These are phyloP conservation scores for Lytechinus variegatus DNA, from an alignment of 35 echinoderm and acorn worm genomes.

Conservation along the genomic window DNA sequence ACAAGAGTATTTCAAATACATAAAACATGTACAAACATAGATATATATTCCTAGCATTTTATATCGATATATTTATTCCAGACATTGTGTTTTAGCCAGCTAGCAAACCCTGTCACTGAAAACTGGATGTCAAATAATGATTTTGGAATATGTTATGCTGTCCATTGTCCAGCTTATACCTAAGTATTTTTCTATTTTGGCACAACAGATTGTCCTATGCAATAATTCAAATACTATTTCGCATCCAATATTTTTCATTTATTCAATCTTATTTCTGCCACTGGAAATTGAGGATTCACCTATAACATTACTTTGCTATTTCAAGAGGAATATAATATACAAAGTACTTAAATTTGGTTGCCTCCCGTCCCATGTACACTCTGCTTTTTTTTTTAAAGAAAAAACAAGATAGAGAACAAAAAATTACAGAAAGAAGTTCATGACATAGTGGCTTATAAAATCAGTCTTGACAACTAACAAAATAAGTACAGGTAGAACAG, in stretches of 20 bases:
- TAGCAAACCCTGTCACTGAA: constrained; percentile 56
- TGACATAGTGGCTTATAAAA: background rate
- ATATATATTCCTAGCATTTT: background rate
- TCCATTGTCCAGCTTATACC: background rate
- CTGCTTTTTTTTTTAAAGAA: background rate
- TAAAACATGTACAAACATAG: constrained; percentile 21
- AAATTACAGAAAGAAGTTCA: background rate
- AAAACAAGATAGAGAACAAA: too few species aligned
- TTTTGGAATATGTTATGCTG: background rate
- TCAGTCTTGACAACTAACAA: background rate
- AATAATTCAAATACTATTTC: background rate
- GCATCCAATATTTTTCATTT: background rate
- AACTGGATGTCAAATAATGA: constrained; percentile 19
- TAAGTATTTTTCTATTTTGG: background rate
- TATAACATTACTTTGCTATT: background rate
- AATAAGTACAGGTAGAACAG: background rate
- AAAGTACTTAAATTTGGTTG: background rate
- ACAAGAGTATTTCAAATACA: constrained; percentile 43
- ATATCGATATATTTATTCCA: background rate
- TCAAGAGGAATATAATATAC: background rate
- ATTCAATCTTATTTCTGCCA: background rate
- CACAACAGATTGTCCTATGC: background rate
- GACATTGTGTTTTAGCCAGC: constrained; percentile 32
- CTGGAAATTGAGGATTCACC: background rate
- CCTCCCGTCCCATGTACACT: background rate